phyloP scores from a whole-genome alignment of 2,113 vertebrate species.

The Dryoscopus gambensis region DNA sequence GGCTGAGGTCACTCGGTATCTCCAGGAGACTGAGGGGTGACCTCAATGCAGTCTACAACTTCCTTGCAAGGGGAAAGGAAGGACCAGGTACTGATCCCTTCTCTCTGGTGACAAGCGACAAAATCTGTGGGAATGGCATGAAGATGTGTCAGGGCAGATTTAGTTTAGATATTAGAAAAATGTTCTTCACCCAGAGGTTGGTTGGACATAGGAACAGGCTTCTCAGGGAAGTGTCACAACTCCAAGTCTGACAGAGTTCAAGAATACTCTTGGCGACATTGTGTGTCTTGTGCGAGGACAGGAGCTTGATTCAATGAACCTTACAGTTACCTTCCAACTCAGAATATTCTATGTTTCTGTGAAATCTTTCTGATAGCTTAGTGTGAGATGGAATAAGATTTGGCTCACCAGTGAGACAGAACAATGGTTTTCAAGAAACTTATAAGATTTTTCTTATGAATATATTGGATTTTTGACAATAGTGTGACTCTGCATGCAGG shows the following conservation, averaged over 20 bases:
- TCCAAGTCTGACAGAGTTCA: background rate
- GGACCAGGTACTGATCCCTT: background rate
- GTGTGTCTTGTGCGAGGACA: background rate
- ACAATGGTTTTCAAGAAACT: background rate
- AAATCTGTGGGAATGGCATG: background rate
- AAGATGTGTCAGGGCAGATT: background rate
- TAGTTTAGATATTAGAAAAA: background rate
- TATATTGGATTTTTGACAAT: background rate
- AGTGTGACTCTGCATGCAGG: background rate
- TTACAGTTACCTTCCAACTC: background rate
- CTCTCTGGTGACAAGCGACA: background rate
- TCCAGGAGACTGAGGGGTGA: background rate
- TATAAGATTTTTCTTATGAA: background rate
- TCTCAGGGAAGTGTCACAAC: too few species aligned
- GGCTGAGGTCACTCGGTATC: background rate
- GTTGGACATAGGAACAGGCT: background rate
- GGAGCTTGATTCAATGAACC: background rate
- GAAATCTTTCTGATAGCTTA: background rate
- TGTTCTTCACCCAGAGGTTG: background rate
- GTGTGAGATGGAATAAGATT: background rate
- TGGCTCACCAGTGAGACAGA: background rate
- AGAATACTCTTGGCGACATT: background rate
- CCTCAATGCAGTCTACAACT: too few species aligned
- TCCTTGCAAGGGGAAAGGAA: background rate
- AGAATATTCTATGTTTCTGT: background rate